These are phyloP conservation scores for Hemibagrus wyckioides DNA, from an alignment of 2,113 vertebrate species.

Conservation along the genomic window DNA sequence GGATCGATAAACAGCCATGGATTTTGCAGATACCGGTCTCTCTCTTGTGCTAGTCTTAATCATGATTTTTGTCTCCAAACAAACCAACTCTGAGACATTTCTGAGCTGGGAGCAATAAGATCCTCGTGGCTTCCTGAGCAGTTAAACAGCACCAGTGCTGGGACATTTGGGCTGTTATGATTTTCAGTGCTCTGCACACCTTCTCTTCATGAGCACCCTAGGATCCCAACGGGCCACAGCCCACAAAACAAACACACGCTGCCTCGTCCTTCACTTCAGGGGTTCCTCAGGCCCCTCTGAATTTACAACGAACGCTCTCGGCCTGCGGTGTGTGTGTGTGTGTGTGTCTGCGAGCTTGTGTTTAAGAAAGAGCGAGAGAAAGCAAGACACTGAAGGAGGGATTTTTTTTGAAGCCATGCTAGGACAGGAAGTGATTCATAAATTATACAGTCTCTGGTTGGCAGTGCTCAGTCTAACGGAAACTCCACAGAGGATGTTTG, in stretches of 20 bases:
- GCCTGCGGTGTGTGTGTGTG: not conserved
- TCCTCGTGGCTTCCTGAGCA: not conserved
- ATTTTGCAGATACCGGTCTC: constrained; percentile 21
- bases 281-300: constrained; percentile 15
- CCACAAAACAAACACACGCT: not conserved
- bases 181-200: constrained; percentile 4
- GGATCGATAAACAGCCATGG: not conserved
- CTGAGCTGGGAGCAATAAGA: not conserved
- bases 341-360: not conserved
- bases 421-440: constrained; percentile 72
- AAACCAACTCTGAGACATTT: not conserved
- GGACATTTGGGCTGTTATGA: not conserved
- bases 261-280: not conserved
- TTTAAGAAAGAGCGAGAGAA: constrained; percentile 4
- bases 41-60: not conserved
- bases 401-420: constrained; percentile 38
- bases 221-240: constrained; percentile 25
- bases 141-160: too few relatives aligned
- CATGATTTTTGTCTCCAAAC: not conserved
- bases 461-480: constrained; percentile 67
- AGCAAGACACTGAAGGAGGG: constrained; percentile 17
- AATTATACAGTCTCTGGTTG: constrained; percentile 66
- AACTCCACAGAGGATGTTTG: constrained; percentile 70
- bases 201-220: constrained; percentile 19
- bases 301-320: not conserved